Conservation (phyloP, 2,888 invertebrate species). For the Ctenicera cuprea region DNA sequence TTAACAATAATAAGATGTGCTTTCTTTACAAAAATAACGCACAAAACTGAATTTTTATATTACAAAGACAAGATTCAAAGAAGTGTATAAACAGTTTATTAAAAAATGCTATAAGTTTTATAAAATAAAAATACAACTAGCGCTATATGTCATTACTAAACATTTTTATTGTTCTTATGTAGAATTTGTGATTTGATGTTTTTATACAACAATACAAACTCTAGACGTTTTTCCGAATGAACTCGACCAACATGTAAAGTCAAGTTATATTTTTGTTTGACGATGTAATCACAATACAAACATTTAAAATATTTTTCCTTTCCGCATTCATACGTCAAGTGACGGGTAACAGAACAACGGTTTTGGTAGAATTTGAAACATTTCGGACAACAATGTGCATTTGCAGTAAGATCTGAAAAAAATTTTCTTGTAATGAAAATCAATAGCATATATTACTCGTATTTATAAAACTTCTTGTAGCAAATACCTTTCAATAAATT, state of each 20-base stretch:
- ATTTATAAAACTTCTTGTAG: no score
- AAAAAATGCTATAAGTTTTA: no score
- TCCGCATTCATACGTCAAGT: slow-evolving; percentile 71
- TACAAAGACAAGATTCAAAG: no score
- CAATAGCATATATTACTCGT: no score
- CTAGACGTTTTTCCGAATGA: neutral
- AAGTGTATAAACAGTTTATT: no score
- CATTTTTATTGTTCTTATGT: neutral
- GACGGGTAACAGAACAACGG: slow-evolving; percentile 47
- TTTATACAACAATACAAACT: neutral
- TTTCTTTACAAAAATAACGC: no score
- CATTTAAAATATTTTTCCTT: slow-evolving; percentile 86
- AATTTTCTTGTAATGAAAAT: no score
- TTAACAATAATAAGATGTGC: no score
- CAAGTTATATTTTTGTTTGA: slow-evolving; percentile 1
- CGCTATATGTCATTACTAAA: neutral
- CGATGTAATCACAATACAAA: slow-evolving; percentile 76
- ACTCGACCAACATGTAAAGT: neutral
- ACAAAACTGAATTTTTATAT: no score
- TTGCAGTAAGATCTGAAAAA: neutral
- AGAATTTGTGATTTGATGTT: neutral
- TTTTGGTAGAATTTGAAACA: slow-evolving; percentile 54
- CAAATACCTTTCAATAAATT: no score
- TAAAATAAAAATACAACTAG: neutral
- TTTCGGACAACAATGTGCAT: slow-evolving; percentile 30